Conservation (phyloP, 2,113 vertebrate species). For the Pseudonaja textilis region DNA sequence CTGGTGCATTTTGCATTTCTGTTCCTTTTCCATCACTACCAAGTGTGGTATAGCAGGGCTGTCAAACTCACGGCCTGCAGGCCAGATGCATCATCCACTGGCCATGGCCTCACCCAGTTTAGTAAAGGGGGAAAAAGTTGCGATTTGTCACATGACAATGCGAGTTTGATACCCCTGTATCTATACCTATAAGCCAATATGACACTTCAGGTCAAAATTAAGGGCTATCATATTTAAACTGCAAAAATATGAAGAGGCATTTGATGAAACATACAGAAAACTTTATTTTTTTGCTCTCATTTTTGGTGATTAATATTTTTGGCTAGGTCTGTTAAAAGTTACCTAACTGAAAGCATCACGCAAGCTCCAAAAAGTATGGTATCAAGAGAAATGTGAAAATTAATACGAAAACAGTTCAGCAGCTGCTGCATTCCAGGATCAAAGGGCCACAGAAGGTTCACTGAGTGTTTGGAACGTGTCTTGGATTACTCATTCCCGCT, state of each 20-base stretch:
- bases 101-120: too few species aligned
- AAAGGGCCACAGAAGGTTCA: neutral
- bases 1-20: neutral
- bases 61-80: too few species aligned
- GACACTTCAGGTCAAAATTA: neutral
- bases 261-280: neutral
- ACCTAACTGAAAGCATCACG: neutral
- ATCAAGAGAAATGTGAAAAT: neutral
- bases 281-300: neutral
- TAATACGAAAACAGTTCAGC: neutral
- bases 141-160: too few species aligned
- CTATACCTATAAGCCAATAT: neutral
- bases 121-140: too few species aligned
- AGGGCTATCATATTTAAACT: neutral
- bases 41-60: neutral
- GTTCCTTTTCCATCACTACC: neutral
- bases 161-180: too few species aligned
- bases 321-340: neutral
- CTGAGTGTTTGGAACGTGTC: neutral
- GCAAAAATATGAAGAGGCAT: neutral
- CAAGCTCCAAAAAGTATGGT: neutral
- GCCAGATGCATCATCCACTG: too few species aligned
- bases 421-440: neutral
- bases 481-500: neutral
- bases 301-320: neutral